Evolutionary conservation across 2,797 vertebrate genomes (phyloP), one percentile per base, ranked within the genome.

Genomic region (Limnodromus scolopaceus): DNA sequence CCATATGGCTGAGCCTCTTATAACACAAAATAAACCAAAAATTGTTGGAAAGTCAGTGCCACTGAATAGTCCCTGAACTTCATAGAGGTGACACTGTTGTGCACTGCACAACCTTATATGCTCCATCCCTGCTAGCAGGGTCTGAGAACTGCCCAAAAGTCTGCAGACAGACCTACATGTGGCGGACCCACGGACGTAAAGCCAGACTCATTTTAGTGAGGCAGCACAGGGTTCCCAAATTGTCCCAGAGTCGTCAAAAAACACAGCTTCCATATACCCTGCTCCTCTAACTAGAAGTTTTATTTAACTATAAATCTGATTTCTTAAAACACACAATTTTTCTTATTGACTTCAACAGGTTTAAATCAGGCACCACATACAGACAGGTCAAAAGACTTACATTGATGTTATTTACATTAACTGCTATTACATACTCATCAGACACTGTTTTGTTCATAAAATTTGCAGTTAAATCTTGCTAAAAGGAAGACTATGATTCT

Each of bases 81-180:
- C 57, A 38, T 0, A 68, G 45, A 81, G 12, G 25, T 38, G 45
- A 58, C n/a, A 25, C 8, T 36, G 34, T 28, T 36, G 20, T 28
- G 46, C 3, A 0, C 38, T 55, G 6, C 9, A 79, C 13, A 19
- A 18, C 41, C 34, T 51, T 3, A 0, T 10, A 7, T 5, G 9
- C 20, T 54, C n/a, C 43, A 45, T 34, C 39, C 12, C 19, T 53
- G 25, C 54, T 34, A 27, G 16, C 38, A 34, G 41, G 16, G 28
- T 32, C 46, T 60, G 17, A 84, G 27, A 39, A 22, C n/a, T 64
- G n/a, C 41, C 45, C 53, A 45, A 65, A 66, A 84, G 3, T 46
- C 90, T 69, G 41, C 41, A 85, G 32, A 69, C 38, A 63, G 12
- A 51, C 34, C n/a, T 60, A 5, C 11, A 16, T 10, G 17, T 28